phyloP scores from a whole-genome alignment of 2,113 vertebrate genomes.

The Calyptommatus sinebrachiatus region DNA sequence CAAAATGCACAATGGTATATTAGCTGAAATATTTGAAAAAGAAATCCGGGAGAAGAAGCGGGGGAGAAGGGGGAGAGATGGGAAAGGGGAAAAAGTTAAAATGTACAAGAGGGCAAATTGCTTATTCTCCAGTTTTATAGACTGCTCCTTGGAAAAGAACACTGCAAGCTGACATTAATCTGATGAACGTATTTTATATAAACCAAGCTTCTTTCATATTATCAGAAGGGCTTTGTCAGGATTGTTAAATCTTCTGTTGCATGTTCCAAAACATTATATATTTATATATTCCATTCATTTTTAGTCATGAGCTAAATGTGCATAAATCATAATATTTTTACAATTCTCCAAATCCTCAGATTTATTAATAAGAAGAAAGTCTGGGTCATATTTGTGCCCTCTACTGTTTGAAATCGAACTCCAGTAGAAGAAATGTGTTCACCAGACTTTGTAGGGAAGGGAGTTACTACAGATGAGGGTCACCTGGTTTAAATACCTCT shows the following conservation, averaged over 20 bases:
- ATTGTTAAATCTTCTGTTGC: conserved; percentile 45
- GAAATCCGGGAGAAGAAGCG: conserved; percentile 51
- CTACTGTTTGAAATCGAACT: conserved; percentile 64
- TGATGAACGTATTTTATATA: conserved; percentile 47
- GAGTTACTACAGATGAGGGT: conserved; percentile 27
- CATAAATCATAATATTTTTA: conserved; percentile 60
- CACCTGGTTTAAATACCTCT: conserved; percentile 34
- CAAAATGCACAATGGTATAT: conserved; percentile 57
- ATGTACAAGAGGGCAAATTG: conserved; percentile 27
- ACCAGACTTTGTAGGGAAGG: conserved; percentile 45
- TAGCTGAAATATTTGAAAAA: conserved; percentile 52
- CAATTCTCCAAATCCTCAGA: conserved; percentile 33
- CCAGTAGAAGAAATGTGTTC: conserved; percentile 49
- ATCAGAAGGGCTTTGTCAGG: conserved; percentile 50
- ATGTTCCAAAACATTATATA: conserved; percentile 38
- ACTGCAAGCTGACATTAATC: conserved; percentile 52
- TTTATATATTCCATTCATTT: conserved; percentile 47
- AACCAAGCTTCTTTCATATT: conserved; percentile 54
- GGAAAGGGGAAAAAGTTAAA: conserved; percentile 44
- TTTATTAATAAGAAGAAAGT: conserved; percentile 58
- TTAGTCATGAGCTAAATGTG: conserved; percentile 48
- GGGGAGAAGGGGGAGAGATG: too few relatives aligned
- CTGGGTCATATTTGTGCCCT: conserved; percentile 60
- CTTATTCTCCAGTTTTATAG: conserved; percentile 43
- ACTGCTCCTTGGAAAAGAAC: conserved; percentile 48